Evolutionary conservation across 2,888 invertebrate genomes (phyloP).

Genomic region (Thelaira solivaga): DNA sequence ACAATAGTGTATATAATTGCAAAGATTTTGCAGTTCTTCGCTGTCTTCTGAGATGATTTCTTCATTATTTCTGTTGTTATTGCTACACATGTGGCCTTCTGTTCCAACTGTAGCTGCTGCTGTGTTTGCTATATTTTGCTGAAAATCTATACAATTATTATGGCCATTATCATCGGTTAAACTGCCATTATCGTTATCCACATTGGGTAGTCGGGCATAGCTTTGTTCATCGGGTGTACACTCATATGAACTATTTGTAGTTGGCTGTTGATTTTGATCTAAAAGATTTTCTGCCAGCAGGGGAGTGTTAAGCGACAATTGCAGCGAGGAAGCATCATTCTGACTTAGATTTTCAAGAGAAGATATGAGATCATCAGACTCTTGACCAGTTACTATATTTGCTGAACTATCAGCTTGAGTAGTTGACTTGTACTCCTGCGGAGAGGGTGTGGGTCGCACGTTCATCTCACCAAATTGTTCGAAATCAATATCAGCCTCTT

Average conservation of each 20-base stretch:
- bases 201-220: conserved; percentile 70
- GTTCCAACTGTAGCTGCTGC: conserved; percentile 9
- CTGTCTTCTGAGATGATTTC: conserved; percentile 52
- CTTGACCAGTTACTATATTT: conserved; percentile 70
- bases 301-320: conserved; percentile 68
- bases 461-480: conserved; percentile 66
- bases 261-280: conserved; percentile 17
- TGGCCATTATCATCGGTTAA: conserved; percentile 45
- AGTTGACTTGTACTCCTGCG: conserved; percentile 68
- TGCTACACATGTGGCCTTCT: neutral
- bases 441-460: conserved; percentile 64
- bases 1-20: conserved; percentile 77
- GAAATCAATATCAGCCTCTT: conserved; percentile 72
- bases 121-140: conserved; percentile 21
- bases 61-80: neutral
- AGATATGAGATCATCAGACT: conserved; percentile 75
- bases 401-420: conserved; percentile 64
- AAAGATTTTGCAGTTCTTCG: conserved; percentile 58
- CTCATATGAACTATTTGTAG: conserved; percentile 68
- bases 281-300: conserved; percentile 19
- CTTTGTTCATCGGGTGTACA: conserved; percentile 74
- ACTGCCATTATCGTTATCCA: conserved; percentile 64
- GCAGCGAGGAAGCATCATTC: conserved; percentile 71
- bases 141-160: conserved; percentile 24
- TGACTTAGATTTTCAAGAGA: conserved; percentile 75